Evolutionary conservation across 1,140 invertebrate genomes (phyloP), one percentile per base, ranked within the genome.

Genomic region (Pogonomyrmex barbatus): DNA sequence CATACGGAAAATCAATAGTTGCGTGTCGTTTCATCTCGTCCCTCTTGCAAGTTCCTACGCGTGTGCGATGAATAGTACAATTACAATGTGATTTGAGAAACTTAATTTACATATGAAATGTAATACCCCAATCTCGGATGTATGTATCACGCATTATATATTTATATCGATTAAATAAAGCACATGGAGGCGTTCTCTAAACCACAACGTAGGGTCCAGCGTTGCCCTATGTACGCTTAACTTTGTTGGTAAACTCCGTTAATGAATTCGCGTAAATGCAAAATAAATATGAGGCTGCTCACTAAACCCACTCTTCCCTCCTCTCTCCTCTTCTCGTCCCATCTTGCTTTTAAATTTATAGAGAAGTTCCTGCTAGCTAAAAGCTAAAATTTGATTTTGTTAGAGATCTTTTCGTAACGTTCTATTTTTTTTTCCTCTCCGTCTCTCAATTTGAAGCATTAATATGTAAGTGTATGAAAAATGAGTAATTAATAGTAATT

Each of bases 301-400:
- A 54, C 12, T 56, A 65, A 78, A 65, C 12, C 65, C 12, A 2
- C 30, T 12, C 45, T 6, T 30, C 24, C 24, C 14, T 10, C 14
- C 3, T 42, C 54, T 39, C 5, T 17, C 17, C 45, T 3, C 24
- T 1, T 50, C 8, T 81, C 47, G 10, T n/a, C 45, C 30, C 14
- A 30, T 54, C 17, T 79, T 45, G 36, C 52, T 73, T 36, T 60
- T 50, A n/a, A 83, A 73, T 83, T 83, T 75, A 70, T 33, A 81
- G 12, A 33, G n/a, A 4, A 52, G 70, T 70, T 54, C 36, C 14
- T 67, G 17, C n/a, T n/a, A n/a, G n/a, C n/a, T n/a, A n/a, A n/a
- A n/a, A 62, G 24, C 12, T 62, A 58, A 81, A 45, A 58, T 56
- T 68, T 81, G 24, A 70, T 70, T 56, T 30, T 9, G 24, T 9